A percentile compares a stretch with the other conserved stretches of the same genome.
phyloP scores from a whole-genome alignment of 2,888 invertebrate species.

The Vannuccia rotundouncinata region DNA sequence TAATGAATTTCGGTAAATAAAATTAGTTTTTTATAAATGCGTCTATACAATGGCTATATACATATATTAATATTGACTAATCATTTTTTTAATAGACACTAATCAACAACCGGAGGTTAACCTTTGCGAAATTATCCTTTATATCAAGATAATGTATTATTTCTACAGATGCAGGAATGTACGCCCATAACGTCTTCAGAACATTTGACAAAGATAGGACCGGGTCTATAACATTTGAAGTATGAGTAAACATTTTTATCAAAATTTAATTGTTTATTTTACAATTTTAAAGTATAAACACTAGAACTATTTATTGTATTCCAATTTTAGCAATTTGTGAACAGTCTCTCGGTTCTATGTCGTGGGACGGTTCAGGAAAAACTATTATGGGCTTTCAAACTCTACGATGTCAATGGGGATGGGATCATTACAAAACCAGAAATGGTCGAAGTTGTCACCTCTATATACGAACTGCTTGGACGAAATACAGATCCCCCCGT shows the following conservation, averaged over 20 bases:
- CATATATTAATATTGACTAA: not conserved
- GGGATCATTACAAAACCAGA: slow-evolving; percentile 87
- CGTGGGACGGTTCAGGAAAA: slow-evolving; percentile 86
- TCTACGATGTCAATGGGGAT: slow-evolving; percentile 87
- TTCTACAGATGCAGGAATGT: slow-evolving; percentile 76
- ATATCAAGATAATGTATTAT: not conserved
- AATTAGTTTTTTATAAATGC: no score
- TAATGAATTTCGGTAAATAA: no score
- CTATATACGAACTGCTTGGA: slow-evolving; percentile 90
- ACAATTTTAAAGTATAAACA: not conserved
- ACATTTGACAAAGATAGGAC: slow-evolving; percentile 86
- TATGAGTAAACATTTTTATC: slow-evolving; percentile 64
- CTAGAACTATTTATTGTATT: slow-evolving; percentile 3
- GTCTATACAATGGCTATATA: not conserved
- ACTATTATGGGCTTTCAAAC: slow-evolving; percentile 84
- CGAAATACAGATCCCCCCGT: slow-evolving; percentile 74
- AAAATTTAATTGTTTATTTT: not conserved
- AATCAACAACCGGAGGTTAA: not conserved
- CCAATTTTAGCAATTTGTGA: slow-evolving; percentile 76
- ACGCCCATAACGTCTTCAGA: slow-evolving; percentile 85
- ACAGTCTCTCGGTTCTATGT: slow-evolving; percentile 81
- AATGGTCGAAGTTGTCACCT: slow-evolving; percentile 84
- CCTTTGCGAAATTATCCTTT: no score
- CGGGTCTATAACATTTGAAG: slow-evolving; percentile 82
- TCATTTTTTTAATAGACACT: not conserved